Conservation (phyloP, 1,140 invertebrate species). For the Psix sp. region DNA sequence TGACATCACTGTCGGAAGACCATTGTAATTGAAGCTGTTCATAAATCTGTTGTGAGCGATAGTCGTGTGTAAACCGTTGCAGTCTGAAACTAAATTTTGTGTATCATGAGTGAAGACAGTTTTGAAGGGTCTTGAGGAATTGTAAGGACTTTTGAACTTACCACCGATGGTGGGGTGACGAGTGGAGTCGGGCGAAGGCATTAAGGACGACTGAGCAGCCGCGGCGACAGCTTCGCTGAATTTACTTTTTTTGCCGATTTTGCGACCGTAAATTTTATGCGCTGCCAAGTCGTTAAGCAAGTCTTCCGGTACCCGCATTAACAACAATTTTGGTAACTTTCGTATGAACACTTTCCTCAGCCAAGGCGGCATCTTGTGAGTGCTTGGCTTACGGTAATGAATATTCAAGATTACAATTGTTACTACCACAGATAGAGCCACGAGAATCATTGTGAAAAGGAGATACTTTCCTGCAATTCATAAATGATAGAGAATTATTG, state of each 20-base stretch:
- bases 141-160: conserved; percentile 27
- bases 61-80: conserved; percentile 86
- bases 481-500: no score
- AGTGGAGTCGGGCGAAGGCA: conserved; percentile 85
- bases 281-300: conserved; percentile 86
- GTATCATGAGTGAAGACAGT: neutral
- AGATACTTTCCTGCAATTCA: conserved; percentile 86
- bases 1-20: conserved; percentile 87
- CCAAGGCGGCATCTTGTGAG: conserved; percentile 97
- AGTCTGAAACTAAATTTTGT: conserved; percentile 71
- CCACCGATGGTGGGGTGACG: conserved; percentile 78
- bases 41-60: conserved; percentile 85
- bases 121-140: no score
- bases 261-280: conserved; percentile 83
- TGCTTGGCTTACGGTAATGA: conserved; percentile 99
- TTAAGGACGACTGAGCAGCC: conserved; percentile 82
- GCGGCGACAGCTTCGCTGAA: conserved; percentile 82
- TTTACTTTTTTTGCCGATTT: conserved; percentile 80
- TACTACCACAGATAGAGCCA: conserved; percentile 96
- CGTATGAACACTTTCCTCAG: conserved; percentile 92
- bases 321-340: conserved; percentile 86
- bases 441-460: conserved; percentile 98
- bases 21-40: conserved; percentile 85
- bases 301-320: conserved; percentile 92
- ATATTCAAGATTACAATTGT: conserved; percentile 99